Evolutionary conservation across 2,888 invertebrate species (phyloP).

Genomic region (Cyaniris semiargus): DNA sequence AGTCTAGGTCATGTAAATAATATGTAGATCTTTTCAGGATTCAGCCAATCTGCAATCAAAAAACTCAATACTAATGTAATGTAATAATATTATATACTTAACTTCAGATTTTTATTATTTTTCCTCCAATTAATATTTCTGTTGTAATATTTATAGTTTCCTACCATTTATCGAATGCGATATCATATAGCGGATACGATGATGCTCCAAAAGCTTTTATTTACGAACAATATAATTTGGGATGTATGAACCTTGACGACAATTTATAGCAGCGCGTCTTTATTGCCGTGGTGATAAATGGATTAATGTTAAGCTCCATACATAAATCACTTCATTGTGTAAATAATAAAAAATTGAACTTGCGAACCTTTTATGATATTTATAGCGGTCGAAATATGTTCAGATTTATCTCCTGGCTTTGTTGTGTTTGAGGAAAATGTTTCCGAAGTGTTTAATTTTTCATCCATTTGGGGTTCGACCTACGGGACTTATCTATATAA

Average conservation of each 20-base stretch:
- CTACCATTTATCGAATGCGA: constrained; percentile 11
- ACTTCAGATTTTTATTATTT: background rate
- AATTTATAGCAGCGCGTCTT: constrained; percentile 59
- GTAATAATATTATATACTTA: too few relatives aligned
- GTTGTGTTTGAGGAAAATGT: constrained; percentile 15
- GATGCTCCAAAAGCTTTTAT: constrained; percentile 52
- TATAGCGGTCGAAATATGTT: constrained; percentile 16
- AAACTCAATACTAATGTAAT: too few relatives aligned
- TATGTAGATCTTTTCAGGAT: too few relatives aligned
- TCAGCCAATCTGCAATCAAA: too few relatives aligned
- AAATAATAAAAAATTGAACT: constrained; percentile 20
- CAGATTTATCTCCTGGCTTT: constrained; percentile 10
- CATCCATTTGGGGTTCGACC: background rate
- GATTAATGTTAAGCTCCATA: constrained; percentile 22
- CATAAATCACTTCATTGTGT: constrained; percentile 26
- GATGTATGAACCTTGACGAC: constrained; percentile 53
- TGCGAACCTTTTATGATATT: constrained; percentile 25
- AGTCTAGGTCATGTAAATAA: too few relatives aligned
- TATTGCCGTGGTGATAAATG: constrained; percentile 67
- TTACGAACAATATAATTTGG: constrained; percentile 62
- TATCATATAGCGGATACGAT: constrained; percentile 6
- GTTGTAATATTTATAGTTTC: background rate
- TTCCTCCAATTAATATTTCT: background rate
- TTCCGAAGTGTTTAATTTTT: constrained; percentile 4
- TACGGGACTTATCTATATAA: background rate